Conservation (phyloP, 1,140 invertebrate genomes). For the Calosoma granatense region DNA sequence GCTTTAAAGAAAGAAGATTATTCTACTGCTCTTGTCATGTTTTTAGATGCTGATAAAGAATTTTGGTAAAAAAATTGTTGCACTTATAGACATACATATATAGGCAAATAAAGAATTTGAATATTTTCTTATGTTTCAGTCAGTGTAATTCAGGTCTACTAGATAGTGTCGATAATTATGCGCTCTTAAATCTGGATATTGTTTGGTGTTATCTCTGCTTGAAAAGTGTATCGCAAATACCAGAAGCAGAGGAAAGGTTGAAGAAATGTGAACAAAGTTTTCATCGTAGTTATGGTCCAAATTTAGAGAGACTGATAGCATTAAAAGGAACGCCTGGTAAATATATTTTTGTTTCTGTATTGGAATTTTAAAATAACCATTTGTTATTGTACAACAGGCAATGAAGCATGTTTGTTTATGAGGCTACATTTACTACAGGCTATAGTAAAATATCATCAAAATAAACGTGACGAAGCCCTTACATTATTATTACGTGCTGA, state of each 20-base stretch:
- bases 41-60: conserved; percentile 65
- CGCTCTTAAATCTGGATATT: conserved; percentile 68
- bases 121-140: conserved; percentile 33
- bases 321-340: conserved; percentile 54
- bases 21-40: conserved; percentile 54
- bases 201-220: conserved; percentile 76
- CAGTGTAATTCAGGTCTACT: conserved; percentile 57
- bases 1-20: conserved; percentile 54
- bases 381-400: conserved; percentile 35
- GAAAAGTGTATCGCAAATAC: conserved; percentile 55
- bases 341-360: conserved; percentile 10
- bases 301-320: conserved; percentile 54
- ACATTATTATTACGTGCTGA: conserved; percentile 47
- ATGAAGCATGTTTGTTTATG: conserved; percentile 61
- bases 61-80: conserved; percentile 48
- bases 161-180: conserved; percentile 67
- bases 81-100: conserved; percentile 2
- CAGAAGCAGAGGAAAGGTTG: conserved; percentile 58
- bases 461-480: conserved; percentile 47
- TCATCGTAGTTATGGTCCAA: conserved; percentile 55
- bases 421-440: conserved; percentile 67
- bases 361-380: not conserved
- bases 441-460: conserved; percentile 64
- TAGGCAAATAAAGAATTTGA: conserved; percentile 10
- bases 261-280: conserved; percentile 54